A percentile compares a stretch with the other conserved stretches of the same genome.
Conservation (phyloP, 2,888 invertebrate species). For the Patella pellucida region DNA sequence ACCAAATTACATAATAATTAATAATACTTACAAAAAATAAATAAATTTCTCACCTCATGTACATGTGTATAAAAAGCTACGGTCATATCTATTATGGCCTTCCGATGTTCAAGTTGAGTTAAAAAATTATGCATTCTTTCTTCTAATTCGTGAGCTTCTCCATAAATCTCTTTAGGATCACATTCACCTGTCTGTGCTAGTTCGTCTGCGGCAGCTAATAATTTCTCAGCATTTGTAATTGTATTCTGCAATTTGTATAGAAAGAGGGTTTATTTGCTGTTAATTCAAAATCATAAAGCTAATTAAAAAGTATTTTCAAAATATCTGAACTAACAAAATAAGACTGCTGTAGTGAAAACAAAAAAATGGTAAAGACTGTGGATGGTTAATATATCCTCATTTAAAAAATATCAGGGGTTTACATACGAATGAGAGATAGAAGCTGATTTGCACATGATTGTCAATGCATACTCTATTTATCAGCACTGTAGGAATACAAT, state of each 20-base stretch:
- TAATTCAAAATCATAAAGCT: background rate
- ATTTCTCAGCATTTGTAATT: conserved; percentile 97
- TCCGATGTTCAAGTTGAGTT: conserved; percentile 89
- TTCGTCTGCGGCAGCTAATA: conserved; percentile 95
- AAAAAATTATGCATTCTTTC: conserved; percentile 95
- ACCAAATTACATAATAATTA: no score
- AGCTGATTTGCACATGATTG: no score
- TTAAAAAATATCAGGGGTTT: no score
- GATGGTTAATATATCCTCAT: no score
- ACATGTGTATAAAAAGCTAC: conserved; percentile 96
- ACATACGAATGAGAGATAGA: no score
- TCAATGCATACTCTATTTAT: no score
- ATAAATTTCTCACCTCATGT: conserved; percentile 79
- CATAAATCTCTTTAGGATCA: conserved; percentile 94
- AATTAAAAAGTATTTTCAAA: no score
- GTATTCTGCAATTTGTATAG: conserved; percentile 78
- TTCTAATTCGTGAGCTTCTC: conserved; percentile 93
- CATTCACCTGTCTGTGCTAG: conserved; percentile 92
- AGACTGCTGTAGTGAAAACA: no score
- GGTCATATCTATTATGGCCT: conserved; percentile 90
- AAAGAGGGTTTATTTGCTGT: background rate
- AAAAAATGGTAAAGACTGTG: no score
- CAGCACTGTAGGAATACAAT: no score
- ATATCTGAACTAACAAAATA: no score
- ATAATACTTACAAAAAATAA: background rate